Percentiles rank a stretch among this genome's conserved stretches.
These are phyloP conservation scores for Muscicapa striata DNA, from an alignment of 2,797 vertebrate genomes.

Conservation along the genomic window DNA sequence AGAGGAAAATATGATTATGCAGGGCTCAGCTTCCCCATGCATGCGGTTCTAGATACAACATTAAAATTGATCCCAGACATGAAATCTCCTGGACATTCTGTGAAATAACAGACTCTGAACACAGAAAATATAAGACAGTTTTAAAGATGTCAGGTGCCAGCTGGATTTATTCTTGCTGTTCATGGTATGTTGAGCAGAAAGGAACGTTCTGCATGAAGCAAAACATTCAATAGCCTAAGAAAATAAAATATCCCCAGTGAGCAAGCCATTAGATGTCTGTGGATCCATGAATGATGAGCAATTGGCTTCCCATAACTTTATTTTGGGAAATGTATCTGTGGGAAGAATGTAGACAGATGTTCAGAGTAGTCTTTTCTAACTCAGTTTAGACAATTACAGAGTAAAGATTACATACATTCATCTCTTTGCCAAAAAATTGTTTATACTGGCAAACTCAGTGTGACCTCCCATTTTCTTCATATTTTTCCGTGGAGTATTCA, in stretches of 20 bases:
- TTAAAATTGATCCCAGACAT: background rate
- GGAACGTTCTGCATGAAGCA: background rate
- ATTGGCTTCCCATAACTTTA: background rate
- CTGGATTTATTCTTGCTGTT: background rate
- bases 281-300: background rate
- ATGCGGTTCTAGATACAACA: background rate
- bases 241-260: conserved; percentile 26
- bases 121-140: background rate
- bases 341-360: conserved; percentile 33
- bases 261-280: background rate
- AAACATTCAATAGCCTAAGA: background rate
- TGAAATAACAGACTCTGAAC: background rate
- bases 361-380: background rate
- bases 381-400: conserved; percentile 16
- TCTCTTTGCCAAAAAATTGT: conserved; percentile 18
- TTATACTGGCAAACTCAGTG: conserved; percentile 1
- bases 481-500: background rate
- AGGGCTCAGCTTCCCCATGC: background rate
- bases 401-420: conserved; percentile 13
- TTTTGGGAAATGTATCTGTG: conserved; percentile 34
- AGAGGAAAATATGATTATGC: background rate
- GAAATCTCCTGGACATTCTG: background rate
- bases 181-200: background rate
- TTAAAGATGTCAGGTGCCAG: background rate
- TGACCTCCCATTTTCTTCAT: conserved; percentile 13